These are phyloP conservation scores for Calephelis virginiensis DNA, from an alignment of 1,140 invertebrate species.

Conservation along the genomic window DNA sequence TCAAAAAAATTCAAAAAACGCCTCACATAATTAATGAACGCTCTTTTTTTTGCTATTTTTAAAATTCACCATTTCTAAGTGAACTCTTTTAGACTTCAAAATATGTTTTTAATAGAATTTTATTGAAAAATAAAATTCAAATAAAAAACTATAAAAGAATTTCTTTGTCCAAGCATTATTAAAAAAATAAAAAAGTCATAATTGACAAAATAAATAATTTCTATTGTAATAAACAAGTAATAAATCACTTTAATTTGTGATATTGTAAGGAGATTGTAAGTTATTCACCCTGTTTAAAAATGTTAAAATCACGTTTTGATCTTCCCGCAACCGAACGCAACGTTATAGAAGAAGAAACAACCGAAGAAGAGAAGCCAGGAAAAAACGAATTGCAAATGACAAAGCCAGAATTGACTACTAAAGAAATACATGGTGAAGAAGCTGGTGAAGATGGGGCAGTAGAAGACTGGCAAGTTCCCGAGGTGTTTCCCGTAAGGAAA, in stretches of 20 bases:
- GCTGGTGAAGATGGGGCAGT: conserved; percentile 13
- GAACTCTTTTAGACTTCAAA: no score
- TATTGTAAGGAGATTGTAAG: background rate
- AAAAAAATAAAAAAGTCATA: no score
- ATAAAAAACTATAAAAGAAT: no score
- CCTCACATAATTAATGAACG: no score
- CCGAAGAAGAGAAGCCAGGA: conserved; percentile 8
- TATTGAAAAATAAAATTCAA: no score
- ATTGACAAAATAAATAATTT: no score
- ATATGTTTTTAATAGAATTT: no score
- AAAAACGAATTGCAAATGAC: conserved; percentile 6
- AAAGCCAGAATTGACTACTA: conserved; percentile 13
- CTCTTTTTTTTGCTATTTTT: no score
- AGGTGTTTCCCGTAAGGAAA: conserved; percentile 29
- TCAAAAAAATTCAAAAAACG: no score
- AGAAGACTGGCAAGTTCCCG: conserved; percentile 20
- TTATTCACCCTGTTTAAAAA: conserved; percentile 23
- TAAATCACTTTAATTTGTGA: background rate
- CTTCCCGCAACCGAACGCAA: conserved; percentile 29
- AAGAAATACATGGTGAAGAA: conserved; percentile 32
- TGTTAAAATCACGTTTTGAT: conserved; percentile 56
- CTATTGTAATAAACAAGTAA: background rate
- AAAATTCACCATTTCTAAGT: no score
- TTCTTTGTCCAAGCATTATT: no score
- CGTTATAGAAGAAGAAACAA: conserved; percentile 23